phyloP scores from a whole-genome alignment of 2,888 invertebrate genomes.

The Linyphia triangularis region DNA sequence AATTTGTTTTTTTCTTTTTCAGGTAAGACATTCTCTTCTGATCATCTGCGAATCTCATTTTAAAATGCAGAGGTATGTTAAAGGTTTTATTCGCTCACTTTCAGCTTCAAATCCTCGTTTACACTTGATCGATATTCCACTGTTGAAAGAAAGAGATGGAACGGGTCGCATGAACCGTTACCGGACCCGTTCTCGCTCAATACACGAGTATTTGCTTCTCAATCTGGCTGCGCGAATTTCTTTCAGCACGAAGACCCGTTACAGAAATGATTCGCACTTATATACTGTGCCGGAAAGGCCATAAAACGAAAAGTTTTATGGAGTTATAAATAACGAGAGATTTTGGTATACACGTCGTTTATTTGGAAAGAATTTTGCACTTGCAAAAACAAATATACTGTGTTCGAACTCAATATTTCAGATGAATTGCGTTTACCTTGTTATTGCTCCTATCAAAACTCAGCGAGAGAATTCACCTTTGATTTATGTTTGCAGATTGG shows the following conservation, averaged over 20 bases:
- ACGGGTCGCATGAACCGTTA: not conserved
- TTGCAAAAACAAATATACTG: not conserved
- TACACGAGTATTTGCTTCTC: not conserved
- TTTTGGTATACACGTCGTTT: not conserved
- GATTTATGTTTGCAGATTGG: not conserved
- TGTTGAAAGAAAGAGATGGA: not conserved
- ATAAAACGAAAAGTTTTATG: not conserved
- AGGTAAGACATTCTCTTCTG: slow-evolving; percentile 1
- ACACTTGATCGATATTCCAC: not conserved
- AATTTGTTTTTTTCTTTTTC: not conserved
- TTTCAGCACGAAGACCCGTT: not conserved
- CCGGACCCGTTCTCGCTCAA: not conserved
- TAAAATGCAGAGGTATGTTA: slow-evolving; percentile 7
- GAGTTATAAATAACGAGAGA: not conserved
- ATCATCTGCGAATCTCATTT: not conserved
- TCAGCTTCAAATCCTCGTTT: not conserved
- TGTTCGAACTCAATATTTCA: not conserved
- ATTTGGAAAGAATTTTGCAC: not conserved
- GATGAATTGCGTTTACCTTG: not conserved
- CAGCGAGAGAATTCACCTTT: not conserved
- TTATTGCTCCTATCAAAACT: not conserved
- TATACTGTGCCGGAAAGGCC: not conserved
- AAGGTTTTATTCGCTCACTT: not conserved
- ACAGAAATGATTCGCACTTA: not conserved
- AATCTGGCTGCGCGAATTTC: not conserved